Percentiles rank a stretch among this genome's conserved stretches.
Evolutionary conservation across 2,888 invertebrate species (phyloP).

Genomic region (Harpalus rubripes): DNA sequence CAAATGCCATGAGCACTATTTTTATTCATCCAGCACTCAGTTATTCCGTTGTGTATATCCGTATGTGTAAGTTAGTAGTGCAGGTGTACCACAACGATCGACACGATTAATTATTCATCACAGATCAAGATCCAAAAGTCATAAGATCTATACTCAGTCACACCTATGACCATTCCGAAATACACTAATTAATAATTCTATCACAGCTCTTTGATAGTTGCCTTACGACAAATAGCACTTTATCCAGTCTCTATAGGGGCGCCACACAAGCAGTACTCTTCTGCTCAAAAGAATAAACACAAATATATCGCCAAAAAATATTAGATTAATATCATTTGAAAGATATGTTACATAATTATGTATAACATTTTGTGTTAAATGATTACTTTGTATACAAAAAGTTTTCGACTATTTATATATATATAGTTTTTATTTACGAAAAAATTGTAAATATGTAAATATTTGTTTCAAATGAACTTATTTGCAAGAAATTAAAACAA

Average conservation of each 20-base stretch:
- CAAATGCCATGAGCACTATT: slow-evolving; percentile 38
- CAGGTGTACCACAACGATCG: slow-evolving; percentile 60
- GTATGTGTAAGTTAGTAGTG: slow-evolving; percentile 20
- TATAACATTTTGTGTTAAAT: too few species aligned
- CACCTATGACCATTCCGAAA: slow-evolving; percentile 70
- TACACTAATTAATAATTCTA: slow-evolving; percentile 74
- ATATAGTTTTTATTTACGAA: too few species aligned
- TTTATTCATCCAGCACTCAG: slow-evolving; percentile 18
- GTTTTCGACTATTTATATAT: too few species aligned
- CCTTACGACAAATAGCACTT: slow-evolving; percentile 72
- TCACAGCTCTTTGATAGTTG: slow-evolving; percentile 77
- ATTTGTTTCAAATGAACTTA: too few species aligned
- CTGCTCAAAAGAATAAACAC: slow-evolving; percentile 15
- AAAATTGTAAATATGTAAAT: too few species aligned
- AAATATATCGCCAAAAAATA: too few species aligned
- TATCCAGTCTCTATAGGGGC: slow-evolving; percentile 63
- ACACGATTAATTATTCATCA: slow-evolving; percentile 54
- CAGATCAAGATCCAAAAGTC: slow-evolving; percentile 67
- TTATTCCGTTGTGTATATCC: slow-evolving; percentile 32
- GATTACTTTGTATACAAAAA: too few species aligned
- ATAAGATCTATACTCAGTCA: slow-evolving; percentile 67
- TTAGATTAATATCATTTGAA: too few species aligned
- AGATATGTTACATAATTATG: too few species aligned
- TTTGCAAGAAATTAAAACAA: too few species aligned
- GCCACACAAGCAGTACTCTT: slow-evolving; percentile 39